phyloP scores from a whole-genome alignment of 1,140 invertebrate species.

The Platorchestia sp. region DNA sequence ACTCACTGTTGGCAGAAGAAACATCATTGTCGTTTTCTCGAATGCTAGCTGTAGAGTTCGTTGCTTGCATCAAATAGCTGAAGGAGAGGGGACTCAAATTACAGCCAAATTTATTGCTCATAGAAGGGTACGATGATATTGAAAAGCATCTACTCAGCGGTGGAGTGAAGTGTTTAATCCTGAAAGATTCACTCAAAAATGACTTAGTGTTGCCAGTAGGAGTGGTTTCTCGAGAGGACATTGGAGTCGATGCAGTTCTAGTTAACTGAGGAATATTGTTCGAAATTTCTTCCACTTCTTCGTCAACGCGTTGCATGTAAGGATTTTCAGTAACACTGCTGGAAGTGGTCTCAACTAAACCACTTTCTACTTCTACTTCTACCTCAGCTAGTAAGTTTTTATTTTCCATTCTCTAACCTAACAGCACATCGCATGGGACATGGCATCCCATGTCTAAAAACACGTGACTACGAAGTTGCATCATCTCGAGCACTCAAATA shows the following conservation, averaged over 20 bases:
- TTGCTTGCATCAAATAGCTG: conserved; percentile 42
- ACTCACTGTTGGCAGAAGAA: background rate
- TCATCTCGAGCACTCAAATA: background rate
- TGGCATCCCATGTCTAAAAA: background rate
- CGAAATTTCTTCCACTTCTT: conserved; percentile 1
- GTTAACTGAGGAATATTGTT: conserved; percentile 24
- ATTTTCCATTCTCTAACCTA: background rate
- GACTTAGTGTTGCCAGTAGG: conserved; percentile 25
- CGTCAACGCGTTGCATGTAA: conserved; percentile 44
- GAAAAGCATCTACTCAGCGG: conserved; percentile 33
- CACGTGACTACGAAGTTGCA: background rate
- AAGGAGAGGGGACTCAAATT: conserved; percentile 35
- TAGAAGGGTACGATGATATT: conserved; percentile 33
- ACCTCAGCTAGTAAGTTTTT: background rate
- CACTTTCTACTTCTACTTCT: conserved; percentile 50
- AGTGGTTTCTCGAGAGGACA: conserved; percentile 40
- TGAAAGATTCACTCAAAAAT: conserved; percentile 15
- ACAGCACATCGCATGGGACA: background rate
- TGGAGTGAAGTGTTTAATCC: conserved; percentile 22
- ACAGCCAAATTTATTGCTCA: background rate
- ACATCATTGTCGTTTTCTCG: background rate
- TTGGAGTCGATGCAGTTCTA: conserved; percentile 43
- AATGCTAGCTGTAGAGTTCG: background rate
- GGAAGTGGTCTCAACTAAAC: background rate
- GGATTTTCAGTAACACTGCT: background rate